Base-by-base conservation (phyloP, 2,797 vertebrate species). In the Clarias platycephalus region DNA sequence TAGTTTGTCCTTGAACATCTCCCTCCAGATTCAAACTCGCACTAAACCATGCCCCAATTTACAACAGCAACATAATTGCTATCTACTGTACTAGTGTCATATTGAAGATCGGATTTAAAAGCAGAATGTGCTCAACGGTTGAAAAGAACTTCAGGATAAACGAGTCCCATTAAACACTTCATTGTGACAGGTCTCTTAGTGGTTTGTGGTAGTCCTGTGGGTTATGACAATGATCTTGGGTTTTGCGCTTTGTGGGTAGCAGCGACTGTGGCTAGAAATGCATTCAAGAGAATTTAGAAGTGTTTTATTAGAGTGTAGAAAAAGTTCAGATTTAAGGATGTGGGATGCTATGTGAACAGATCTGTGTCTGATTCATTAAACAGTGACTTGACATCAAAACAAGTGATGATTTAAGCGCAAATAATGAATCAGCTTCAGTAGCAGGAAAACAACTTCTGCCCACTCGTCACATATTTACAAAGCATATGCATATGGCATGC, bases 261-360 rank as follows among this genome's bases (percentile, higher is more conserved):
- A 83, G 49, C 63, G 68, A 82, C 63, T 85, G 80, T 57, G 58
- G 63, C 53, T 49, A 75, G 58, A 76, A 80, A 68, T 66, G 31
- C 62, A 10, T 44, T 63, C 1, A 1, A 44, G 1, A n/a, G 31
- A 62, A 13, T 26, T 18, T 40, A 18, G 6, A 62, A 62, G 34
- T 16, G 31, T 68, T 71, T 40, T 18, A 71, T 71, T 40, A 37
- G 26, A 58, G 22, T 31, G 22, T 37, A 58, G 55, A 60, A 82
- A 82, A 62, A 49, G 24, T 7, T 4, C 34, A 44, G 31, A 16
- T 37, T 60, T 76, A 9, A 28, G 13, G 2, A 5, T 24, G 40
- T 3, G 18, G 66, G 31, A 10, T 68, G 31, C 16, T 5, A 49
- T 49, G 15, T 28, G n/a, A 55, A 74, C n/a, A 74, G 6, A 53